Evolutionary conservation across 1,140 invertebrate genomes (phyloP).

Genomic region (Coboldia fuscipes): DNA sequence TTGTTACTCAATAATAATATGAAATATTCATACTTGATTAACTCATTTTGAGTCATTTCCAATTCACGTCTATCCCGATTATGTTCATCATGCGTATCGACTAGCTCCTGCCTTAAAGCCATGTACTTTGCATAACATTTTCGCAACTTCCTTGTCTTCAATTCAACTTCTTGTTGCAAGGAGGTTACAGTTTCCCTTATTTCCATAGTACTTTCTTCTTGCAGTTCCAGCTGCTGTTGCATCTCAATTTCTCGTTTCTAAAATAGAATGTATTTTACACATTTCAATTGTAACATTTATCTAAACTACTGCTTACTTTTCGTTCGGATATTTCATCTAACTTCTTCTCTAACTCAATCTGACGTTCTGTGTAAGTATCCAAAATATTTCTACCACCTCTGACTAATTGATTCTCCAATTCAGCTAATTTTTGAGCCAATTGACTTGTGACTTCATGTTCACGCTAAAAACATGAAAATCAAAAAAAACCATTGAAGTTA

Average conservation of each 20-base stretch:
- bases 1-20: constrained; percentile 8
- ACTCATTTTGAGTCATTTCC: constrained; percentile 57
- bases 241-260: constrained; percentile 53
- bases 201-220: constrained; percentile 72
- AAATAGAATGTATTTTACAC: not conserved
- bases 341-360: constrained; percentile 59
- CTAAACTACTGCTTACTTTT: constrained; percentile 42
- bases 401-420: constrained; percentile 73
- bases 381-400: constrained; percentile 70
- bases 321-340: constrained; percentile 63
- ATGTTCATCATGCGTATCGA: constrained; percentile 65
- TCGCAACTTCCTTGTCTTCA: constrained; percentile 74
- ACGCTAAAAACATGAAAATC: constrained; percentile 10
- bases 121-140: constrained; percentile 27
- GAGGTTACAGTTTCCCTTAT: constrained; percentile 67
- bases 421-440: constrained; percentile 27
- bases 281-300: not conserved
- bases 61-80: constrained; percentile 57
- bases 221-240: constrained; percentile 63
- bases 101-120: constrained; percentile 43
- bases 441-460: constrained; percentile 24
- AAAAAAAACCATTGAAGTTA: constrained; percentile 19
- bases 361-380: constrained; percentile 77
- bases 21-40: constrained; percentile 31
- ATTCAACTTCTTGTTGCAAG: constrained; percentile 78